Conservation (phyloP, 2,888 invertebrate genomes). For the Chorisops tibialis region DNA sequence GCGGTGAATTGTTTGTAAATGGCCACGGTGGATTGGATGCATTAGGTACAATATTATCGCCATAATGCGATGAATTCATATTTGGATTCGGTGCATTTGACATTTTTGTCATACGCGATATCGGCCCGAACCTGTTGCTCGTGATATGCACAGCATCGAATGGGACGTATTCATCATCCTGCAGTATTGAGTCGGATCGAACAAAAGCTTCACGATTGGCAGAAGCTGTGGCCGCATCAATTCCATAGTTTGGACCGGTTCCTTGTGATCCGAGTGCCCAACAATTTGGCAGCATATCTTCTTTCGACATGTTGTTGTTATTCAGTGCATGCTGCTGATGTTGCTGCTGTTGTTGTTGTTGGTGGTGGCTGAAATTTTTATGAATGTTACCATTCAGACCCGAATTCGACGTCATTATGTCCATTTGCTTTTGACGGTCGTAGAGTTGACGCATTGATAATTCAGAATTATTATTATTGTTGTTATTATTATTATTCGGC, state of each 20-base stretch:
- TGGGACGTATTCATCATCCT: conserved; percentile 63
- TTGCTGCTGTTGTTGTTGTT: conserved; percentile 16
- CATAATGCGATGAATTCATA: neutral
- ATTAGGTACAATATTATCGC: conserved; percentile 2
- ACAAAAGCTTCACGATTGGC: conserved; percentile 45
- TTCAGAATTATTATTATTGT: conserved; percentile 22
- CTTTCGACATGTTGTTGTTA: conserved; percentile 31
- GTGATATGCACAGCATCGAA: conserved; percentile 60
- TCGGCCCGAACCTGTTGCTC: conserved; percentile 67
- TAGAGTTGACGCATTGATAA: conserved; percentile 25
- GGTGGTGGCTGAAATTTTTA: conserved; percentile 13
- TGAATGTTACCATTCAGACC: conserved; percentile 30
- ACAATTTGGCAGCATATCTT: conserved; percentile 30
- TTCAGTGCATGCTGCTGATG: conserved; percentile 7
- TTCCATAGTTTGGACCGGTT: conserved; percentile 28
- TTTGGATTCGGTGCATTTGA: neutral
- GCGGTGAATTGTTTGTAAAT: conserved; percentile 23
- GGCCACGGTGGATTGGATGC: conserved; percentile 22
- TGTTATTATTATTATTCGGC: conserved; percentile 28
- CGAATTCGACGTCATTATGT: conserved; percentile 28
- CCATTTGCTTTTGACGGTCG: conserved; percentile 34
- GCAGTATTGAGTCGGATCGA: conserved; percentile 57
- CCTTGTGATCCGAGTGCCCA: conserved; percentile 30
- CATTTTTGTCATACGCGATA: conserved; percentile 54
- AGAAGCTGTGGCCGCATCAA: conserved; percentile 21